A percentile compares a stretch with the other conserved stretches of the same genome.
Conservation (phyloP, 2,888 invertebrate species). For the Cephus pygmeus region DNA sequence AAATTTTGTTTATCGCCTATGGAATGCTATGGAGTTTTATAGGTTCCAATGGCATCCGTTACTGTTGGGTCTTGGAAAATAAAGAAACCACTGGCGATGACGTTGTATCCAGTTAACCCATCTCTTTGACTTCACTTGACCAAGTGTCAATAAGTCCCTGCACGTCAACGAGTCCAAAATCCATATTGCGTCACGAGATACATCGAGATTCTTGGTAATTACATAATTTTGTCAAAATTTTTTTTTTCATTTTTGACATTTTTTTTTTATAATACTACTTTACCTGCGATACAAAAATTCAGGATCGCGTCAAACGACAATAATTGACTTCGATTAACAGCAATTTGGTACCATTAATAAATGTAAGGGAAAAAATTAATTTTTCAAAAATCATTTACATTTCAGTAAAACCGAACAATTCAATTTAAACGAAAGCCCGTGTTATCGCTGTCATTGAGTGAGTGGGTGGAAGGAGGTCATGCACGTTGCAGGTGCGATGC, state of each 20-base stretch:
- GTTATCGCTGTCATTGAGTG: background rate
- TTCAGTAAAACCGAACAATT: background rate
- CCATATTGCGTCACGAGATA: conserved; percentile 15
- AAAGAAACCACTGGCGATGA: conserved; percentile 15
- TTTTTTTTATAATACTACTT: too few relatives aligned
- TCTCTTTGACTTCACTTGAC: conserved; percentile 62
- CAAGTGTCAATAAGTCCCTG: conserved; percentile 59
- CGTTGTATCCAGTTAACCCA: conserved; percentile 35
- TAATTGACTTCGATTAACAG: too few relatives aligned
- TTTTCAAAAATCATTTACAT: background rate
- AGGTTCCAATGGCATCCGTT: background rate
- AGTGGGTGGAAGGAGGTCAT: background rate
- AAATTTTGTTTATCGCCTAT: background rate
- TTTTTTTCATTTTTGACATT: too few relatives aligned
- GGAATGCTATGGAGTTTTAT: background rate
- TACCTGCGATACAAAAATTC: too few relatives aligned
- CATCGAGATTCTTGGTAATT: conserved; percentile 1
- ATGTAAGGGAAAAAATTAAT: background rate
- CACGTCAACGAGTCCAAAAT: conserved; percentile 31
- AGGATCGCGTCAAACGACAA: too few relatives aligned
- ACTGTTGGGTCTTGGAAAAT: conserved; percentile 16
- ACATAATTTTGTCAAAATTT: too few relatives aligned
- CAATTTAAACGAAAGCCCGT: background rate
- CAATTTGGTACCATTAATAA: background rate
- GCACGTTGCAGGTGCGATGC: background rate